Conservation (phyloP, 2,113 vertebrate species). For the Hippocampus mohnikei region DNA sequence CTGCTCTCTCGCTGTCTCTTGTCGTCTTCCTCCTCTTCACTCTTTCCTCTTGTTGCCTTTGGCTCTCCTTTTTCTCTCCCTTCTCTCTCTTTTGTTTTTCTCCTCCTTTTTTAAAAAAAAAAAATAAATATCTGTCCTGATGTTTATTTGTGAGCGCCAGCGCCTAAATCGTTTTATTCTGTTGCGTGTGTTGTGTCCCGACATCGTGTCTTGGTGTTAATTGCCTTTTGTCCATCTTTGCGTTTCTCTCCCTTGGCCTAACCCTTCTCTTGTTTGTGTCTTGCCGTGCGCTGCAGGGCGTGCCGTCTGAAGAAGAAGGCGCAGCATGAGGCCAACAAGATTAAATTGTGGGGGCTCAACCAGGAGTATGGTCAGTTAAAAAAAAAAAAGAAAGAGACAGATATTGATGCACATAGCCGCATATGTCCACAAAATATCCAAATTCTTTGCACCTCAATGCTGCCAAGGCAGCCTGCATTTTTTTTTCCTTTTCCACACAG, state of each 20-base stretch:
- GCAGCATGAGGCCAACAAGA: slow-evolving; percentile 77
- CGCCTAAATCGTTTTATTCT: too few relatives aligned
- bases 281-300: slow-evolving; percentile 52
- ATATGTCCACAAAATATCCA: too few relatives aligned
- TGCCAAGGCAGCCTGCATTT: too few relatives aligned
- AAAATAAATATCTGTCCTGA: too few relatives aligned
- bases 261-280: neutral
- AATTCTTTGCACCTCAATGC: too few relatives aligned
- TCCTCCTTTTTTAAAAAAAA: too few relatives aligned
- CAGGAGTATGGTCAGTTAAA: slow-evolving; percentile 71
- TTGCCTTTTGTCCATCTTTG: neutral
- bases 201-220: neutral
- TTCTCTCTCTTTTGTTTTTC: too few relatives aligned
- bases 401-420: too few relatives aligned
- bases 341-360: slow-evolving; percentile 77
- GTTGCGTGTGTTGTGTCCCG: too few relatives aligned
- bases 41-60: neutral
- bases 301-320: slow-evolving; percentile 77
- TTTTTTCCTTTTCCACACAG: too few relatives aligned
- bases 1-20: neutral
- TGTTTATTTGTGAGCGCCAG: too few relatives aligned
- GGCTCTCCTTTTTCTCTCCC: neutral
- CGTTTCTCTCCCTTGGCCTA: neutral
- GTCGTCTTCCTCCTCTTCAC: neutral
- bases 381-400: neutral